Conservation (phyloP, 2,797 vertebrate species). For the Syncerus caffer region DNA sequence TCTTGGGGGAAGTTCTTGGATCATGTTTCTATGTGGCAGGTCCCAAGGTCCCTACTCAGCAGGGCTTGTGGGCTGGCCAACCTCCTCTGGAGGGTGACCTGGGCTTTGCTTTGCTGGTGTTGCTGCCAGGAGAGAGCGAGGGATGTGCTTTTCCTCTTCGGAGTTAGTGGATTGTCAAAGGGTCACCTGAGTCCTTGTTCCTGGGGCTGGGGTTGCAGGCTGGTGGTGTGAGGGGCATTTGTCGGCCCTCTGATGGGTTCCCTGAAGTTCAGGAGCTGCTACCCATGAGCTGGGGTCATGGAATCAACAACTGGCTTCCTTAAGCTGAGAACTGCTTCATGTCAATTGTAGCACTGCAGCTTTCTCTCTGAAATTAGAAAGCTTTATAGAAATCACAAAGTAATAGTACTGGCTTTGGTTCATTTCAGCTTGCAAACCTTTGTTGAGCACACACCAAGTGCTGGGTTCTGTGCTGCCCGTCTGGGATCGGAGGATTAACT, state of each 20-base stretch:
- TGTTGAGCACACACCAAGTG: background rate
- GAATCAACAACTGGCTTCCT: background rate
- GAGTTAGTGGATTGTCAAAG: background rate
- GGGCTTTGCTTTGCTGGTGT: background rate
- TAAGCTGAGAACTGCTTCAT: background rate
- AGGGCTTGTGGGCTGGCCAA: background rate
- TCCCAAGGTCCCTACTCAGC: fast-evolving
- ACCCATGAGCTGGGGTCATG: fast-evolving
- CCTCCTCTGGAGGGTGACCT: background rate
- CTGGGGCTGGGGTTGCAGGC: fast-evolving
- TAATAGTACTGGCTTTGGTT: fast-evolving
- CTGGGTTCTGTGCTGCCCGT: fast-evolving
- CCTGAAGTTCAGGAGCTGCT: background rate
- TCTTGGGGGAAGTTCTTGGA: background rate
- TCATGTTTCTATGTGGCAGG: background rate
- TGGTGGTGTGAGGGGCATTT: background rate
- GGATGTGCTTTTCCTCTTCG: background rate
- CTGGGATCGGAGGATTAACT: too few relatives aligned
- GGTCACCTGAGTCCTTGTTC: background rate
- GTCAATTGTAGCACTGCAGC: fast-evolving
- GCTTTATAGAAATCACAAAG: background rate
- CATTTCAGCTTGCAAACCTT: background rate
- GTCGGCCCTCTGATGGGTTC: fast-evolving
- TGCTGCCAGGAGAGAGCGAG: background rate
- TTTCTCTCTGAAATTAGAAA: background rate